Evolutionary conservation across 2,113 vertebrate species (phyloP), one percentile per base, ranked within the genome.

Genomic region (Charadrius vociferus): DNA sequence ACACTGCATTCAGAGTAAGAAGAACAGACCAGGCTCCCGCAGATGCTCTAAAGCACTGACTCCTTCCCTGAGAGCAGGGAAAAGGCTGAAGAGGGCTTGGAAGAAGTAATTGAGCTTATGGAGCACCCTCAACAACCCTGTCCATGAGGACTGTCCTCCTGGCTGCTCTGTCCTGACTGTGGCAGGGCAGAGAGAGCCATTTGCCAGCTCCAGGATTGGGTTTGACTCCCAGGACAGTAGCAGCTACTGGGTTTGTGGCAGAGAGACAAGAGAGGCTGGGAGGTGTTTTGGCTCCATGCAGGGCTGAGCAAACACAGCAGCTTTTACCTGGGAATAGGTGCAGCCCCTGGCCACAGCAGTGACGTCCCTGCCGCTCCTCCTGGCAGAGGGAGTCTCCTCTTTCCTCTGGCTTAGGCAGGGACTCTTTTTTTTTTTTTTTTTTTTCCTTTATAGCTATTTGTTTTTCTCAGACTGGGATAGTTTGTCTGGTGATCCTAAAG

Each of bases 391-490:
- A 85, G 61, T 67, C 62, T 94, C 70, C 52, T 53, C 43, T 81
- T 88, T 65, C 58, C 55, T 81, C 45, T 74, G 59, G 58, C 49
- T 67, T 61, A 52, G 50, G 55, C 67, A 71, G 8, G 24, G 29
- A 15, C 34, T 68, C 21, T 2, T 45, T 39, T 24, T 52, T 52
- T 17, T 37, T 73, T 13, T 30, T 32, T n/a, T 19, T 6, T 4
- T 23, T 94, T 86, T 97, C 88, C 94, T 97, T 92, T 96, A 36
- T 95, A 99, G 99, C 91, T 99, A 99, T 61, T 98, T 99, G 96
- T 99, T 99, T 98, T 99, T 99, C 98, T 99, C 99, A 86, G 99
- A 99, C 95, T 99, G 99, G 99, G 98, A 98, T 82, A 98, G 98
- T 53, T 81, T 98, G 77, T 99, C 99, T 94, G 99, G 99, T 63